Base-by-base conservation (phyloP, 2,888 invertebrate genomes). In the Erpobdella octoculata region DNA sequence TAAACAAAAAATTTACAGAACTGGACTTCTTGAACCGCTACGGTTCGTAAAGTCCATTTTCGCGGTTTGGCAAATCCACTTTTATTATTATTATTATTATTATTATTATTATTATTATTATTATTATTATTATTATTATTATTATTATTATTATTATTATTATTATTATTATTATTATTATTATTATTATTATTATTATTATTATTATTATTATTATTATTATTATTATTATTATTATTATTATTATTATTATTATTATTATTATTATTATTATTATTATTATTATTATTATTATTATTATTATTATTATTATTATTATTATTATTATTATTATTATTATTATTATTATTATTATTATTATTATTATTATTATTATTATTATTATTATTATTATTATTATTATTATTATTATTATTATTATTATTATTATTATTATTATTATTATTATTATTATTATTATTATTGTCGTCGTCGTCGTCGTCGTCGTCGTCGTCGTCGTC, bases 131-230 rank as follows among this genome's bases (percentile, higher is more conserved):
- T 25, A 59, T 59, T 9, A 21, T 59, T 9, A 21, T 59, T 25
- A 21, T 33, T 36, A 59, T 59, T 21, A 59, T 59, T 21, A 59
- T 59, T 21, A 21, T 59, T 25, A 21, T 59, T 25, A 21, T 59
- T 25, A 59, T 65, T 21, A 35, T 65, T 21, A 35, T 65, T 35
- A 35, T 3, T 21, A 65, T 65, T 37, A 65, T 65, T 37, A 65
- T 65, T 36, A 37, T 65, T 37, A 65, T 1, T 36, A 65, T 1
- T 37, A 65, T 37, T 1, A 65, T 65, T 9, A 21, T 15, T 12
- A 15, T 9, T 21, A 59, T 59, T n/a, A 59, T 59, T 12, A 59
- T 18, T 21, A 59, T 59, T 21, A 25, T 21, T 21, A 59, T 25
- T n/a, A 59, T 21, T 21, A 59, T 15, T 21, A 25, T 21, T 21